Evolutionary conservation across 2,113 vertebrate species (phyloP).

Genomic region (Chascanopsetta lugubris): DNA sequence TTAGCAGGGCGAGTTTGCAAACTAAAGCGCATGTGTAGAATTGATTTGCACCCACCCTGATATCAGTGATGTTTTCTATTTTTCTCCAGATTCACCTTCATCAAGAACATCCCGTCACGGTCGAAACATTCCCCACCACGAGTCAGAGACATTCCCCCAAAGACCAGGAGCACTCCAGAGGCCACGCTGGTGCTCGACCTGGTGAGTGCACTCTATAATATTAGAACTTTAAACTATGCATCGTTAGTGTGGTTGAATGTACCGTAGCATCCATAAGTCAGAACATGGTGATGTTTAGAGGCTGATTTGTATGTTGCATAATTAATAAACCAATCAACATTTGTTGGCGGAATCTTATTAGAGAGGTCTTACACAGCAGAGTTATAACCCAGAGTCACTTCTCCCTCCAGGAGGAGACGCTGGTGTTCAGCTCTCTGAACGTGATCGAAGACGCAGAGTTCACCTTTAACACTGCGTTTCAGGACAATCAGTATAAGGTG

Average conservation of each 20-base stretch:
- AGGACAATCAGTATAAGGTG: slow-evolving; percentile 82
- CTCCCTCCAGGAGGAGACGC: slow-evolving; percentile 80
- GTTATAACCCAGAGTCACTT: no score
- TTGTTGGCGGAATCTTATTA: no score
- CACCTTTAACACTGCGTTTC: slow-evolving; percentile 73
- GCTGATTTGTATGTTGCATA: no score
- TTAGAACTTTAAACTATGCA: no score
- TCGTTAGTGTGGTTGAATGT: no score
- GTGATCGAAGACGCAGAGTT: slow-evolving; percentile 78
- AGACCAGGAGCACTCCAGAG: slow-evolving; percentile 76
- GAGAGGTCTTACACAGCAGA: no score
- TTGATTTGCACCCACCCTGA: not conserved
- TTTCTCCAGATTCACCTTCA: slow-evolving; percentile 75
- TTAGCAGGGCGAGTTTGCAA: no score
- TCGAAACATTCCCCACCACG: slow-evolving; percentile 58
- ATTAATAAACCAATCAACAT: no score
- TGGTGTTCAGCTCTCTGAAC: slow-evolving; percentile 83
- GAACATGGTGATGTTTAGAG: no score
- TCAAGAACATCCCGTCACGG: slow-evolving; percentile 69
- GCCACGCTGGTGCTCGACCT: slow-evolving; percentile 83
- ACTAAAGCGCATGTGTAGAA: no score
- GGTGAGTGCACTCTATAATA: slow-evolving; percentile 75
- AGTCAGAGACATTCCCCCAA: slow-evolving; percentile 70
- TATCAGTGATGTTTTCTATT: not conserved
- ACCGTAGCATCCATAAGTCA: no score